Evolutionary conservation across 2,113 vertebrate genomes (phyloP).

Genomic region (Peromyscus californicus): DNA sequence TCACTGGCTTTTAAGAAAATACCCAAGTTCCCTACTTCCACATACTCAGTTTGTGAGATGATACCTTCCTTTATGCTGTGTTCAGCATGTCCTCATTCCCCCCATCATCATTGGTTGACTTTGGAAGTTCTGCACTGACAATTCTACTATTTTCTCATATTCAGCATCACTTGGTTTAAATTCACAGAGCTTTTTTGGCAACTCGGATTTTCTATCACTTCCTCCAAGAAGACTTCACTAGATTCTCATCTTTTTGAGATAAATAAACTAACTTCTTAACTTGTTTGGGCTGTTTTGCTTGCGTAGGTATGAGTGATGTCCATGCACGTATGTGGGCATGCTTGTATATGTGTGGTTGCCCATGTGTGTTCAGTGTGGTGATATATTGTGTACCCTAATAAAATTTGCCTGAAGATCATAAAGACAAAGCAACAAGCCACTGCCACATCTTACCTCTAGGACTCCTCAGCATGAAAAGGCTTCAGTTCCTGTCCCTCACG

Average conservation of each 20-base stretch:
- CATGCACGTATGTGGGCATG: background rate
- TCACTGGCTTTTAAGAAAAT: background rate
- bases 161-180: background rate
- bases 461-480: too few relatives aligned
- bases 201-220: background rate
- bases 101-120: background rate
- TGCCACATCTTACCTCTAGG: too few relatives aligned
- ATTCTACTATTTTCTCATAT: background rate
- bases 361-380: too few relatives aligned
- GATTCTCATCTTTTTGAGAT: background rate
- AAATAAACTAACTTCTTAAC: background rate
- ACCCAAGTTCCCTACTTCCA: background rate
- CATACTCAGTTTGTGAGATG: background rate
- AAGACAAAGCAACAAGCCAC: too few relatives aligned
- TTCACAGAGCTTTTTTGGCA: background rate
- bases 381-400: too few relatives aligned
- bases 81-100: too few relatives aligned
- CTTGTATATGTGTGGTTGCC: too few relatives aligned
- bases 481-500: too few relatives aligned
- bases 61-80: background rate
- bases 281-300: background rate
- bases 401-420: too few relatives aligned
- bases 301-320: background rate
- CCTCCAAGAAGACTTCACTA: background rate
- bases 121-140: background rate